phyloP scores from a whole-genome alignment of 1,140 invertebrate species.

The Ruditapes philippinarum region DNA sequence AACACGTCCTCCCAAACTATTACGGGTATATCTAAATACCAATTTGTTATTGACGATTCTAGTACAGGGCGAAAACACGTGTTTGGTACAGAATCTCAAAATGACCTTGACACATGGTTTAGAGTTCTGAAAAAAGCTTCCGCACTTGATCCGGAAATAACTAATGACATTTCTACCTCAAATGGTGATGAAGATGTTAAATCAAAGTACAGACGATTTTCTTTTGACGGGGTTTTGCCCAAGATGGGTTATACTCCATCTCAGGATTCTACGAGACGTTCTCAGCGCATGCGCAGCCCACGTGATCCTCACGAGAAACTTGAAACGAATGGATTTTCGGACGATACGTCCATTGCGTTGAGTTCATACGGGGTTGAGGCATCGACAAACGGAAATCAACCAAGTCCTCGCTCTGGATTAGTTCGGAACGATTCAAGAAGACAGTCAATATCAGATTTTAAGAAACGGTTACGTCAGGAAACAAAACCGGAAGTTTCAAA shows the following conservation, averaged over 20 bases:
- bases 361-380: neutral
- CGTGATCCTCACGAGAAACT: neutral
- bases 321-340: slow-evolving; percentile 40
- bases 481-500: slow-evolving; percentile 71
- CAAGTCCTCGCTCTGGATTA: neutral
- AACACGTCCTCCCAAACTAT: slow-evolving; percentile 70
- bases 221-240: slow-evolving; percentile 25
- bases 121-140: slow-evolving; percentile 71
- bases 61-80: slow-evolving; percentile 71
- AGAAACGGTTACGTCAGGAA: slow-evolving; percentile 68
- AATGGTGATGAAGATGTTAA: neutral
- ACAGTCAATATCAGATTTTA: slow-evolving; percentile 72
- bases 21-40: slow-evolving; percentile 76
- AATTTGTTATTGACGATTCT: slow-evolving; percentile 77
- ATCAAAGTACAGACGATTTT: slow-evolving; percentile 34
- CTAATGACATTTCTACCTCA: slow-evolving; percentile 12
- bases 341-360: neutral
- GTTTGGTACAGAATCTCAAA: slow-evolving; percentile 74
- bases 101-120: slow-evolving; percentile 76
- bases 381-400: neutral
- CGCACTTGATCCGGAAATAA: slow-evolving; percentile 68
- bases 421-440: slow-evolving; percentile 29
- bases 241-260: slow-evolving; percentile 52
- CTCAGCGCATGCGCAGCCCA: slow-evolving; percentile 43
- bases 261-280: slow-evolving; percentile 51